Percentiles rank a stretch among this genome's conserved stretches.
phyloP scores from a whole-genome alignment of 2,797 vertebrate species.

The Acipenser oxyrinchus region DNA sequence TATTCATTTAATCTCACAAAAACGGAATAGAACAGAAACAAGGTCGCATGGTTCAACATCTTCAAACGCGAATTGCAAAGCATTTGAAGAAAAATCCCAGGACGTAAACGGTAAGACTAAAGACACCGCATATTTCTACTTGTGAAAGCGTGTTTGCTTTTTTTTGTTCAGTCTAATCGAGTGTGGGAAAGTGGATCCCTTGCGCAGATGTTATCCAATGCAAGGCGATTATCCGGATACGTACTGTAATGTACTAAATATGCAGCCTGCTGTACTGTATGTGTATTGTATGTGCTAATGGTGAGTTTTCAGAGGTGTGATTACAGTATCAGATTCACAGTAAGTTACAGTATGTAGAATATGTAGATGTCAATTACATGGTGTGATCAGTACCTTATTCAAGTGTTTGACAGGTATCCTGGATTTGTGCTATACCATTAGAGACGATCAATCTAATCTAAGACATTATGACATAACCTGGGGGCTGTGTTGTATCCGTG shows the following conservation, averaged over 20 bases:
- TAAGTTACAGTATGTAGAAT: too few species aligned
- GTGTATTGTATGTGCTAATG: too few species aligned
- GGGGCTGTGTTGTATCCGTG: background rate
- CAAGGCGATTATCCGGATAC: background rate
- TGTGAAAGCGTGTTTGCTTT: background rate
- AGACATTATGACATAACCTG: background rate
- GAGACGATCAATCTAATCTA: background rate
- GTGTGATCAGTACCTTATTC: too few species aligned
- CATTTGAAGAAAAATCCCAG: background rate
- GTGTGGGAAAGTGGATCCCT: conserved; percentile 4
- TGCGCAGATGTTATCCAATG: background rate
- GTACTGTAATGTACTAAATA: too few species aligned
- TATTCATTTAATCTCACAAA: background rate
- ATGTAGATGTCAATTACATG: too few species aligned
- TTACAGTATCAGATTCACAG: too few species aligned
- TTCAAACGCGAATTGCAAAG: background rate
- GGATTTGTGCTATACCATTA: background rate
- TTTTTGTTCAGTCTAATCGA: background rate
- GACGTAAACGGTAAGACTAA: background rate
- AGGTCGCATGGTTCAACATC: background rate
- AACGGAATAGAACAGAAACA: background rate
- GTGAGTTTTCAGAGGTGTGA: too few species aligned
- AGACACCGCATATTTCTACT: background rate
- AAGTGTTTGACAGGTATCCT: too few species aligned
- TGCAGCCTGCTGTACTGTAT: too few species aligned